A percentile compares a stretch with the other conserved stretches of the same genome.
phyloP scores from a whole-genome alignment of 1,140 invertebrate genomes.

The Frieseomelitta varia region DNA sequence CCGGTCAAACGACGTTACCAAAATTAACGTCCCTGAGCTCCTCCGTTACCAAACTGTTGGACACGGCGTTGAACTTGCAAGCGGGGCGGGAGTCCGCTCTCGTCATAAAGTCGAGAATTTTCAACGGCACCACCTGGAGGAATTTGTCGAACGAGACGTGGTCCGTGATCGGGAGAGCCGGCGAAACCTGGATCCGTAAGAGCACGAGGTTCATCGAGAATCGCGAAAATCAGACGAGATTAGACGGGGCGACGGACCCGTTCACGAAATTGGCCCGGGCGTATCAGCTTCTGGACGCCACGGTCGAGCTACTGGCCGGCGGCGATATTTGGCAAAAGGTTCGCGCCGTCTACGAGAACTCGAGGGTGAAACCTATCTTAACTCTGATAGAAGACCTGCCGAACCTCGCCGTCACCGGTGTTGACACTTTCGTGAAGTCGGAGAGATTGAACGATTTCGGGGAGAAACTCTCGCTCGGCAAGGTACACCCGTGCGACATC shows the following conservation, averaged over 20 bases:
- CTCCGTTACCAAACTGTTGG: constrained; percentile 57
- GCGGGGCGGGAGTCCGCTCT: constrained; percentile 29
- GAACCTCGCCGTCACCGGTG: constrained; percentile 70
- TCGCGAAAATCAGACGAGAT: too few relatives aligned
- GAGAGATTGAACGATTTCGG: constrained; percentile 72
- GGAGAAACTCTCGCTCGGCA: constrained; percentile 63
- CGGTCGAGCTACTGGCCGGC: constrained; percentile 67
- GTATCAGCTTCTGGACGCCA: constrained; percentile 59
- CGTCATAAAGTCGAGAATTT: constrained; percentile 65
- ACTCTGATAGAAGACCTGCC: constrained; percentile 75
- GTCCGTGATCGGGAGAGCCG: constrained; percentile 54
- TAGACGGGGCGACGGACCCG: neutral
- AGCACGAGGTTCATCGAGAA: neutral
- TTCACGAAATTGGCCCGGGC: constrained; percentile 14
- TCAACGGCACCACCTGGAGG: constrained; percentile 73
- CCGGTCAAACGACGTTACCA: constrained; percentile 5
- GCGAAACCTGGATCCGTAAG: constrained; percentile 68
- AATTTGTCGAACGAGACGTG: constrained; percentile 70
- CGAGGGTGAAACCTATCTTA: constrained; percentile 68
- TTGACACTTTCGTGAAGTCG: constrained; percentile 76
- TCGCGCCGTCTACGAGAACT: constrained; percentile 64
- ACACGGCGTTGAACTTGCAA: constrained; percentile 53
- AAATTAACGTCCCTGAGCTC: constrained; percentile 54
- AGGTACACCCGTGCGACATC: constrained; percentile 72
- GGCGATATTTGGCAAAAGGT: constrained; percentile 76